Evolutionary conservation across 2,797 vertebrate genomes (phyloP).

Genomic region (Urocyon cinereoargenteus): DNA sequence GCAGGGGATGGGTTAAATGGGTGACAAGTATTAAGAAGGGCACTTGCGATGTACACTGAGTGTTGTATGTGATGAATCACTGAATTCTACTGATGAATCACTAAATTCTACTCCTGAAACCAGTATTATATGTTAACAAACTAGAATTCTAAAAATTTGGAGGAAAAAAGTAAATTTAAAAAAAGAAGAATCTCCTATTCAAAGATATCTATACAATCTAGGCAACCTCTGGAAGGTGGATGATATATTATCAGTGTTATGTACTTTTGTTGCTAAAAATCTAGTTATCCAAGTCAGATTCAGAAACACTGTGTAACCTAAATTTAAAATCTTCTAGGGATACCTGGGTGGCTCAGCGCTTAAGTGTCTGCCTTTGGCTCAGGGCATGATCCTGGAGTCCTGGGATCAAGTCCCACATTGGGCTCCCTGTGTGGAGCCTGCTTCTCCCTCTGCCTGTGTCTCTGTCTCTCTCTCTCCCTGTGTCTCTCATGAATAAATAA

Average conservation of each 20-base stretch:
- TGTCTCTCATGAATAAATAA: too few species aligned
- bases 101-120: not conserved
- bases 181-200: not conserved
- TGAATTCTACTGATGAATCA: not conserved
- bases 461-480: too few species aligned
- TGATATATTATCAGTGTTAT: not conserved
- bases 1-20: not conserved
- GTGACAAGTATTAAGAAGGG: not conserved
- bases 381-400: too few species aligned
- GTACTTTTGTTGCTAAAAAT: not conserved
- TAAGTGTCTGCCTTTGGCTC: too few species aligned
- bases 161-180: not conserved
- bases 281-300: not conserved
- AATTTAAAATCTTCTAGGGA: not conserved
- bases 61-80: not conserved
- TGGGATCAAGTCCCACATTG: too few species aligned
- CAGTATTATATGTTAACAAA: not conserved
- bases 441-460: too few species aligned
- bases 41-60: not conserved
- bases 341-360: too few species aligned
- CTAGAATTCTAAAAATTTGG: not conserved
- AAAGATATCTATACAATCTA: not conserved
- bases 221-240: not conserved
- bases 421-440: too few species aligned
- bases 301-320: constrained; percentile 26